Base-by-base conservation (phyloP, 2,888 invertebrate species). In the Mallateleia sp. region DNA sequence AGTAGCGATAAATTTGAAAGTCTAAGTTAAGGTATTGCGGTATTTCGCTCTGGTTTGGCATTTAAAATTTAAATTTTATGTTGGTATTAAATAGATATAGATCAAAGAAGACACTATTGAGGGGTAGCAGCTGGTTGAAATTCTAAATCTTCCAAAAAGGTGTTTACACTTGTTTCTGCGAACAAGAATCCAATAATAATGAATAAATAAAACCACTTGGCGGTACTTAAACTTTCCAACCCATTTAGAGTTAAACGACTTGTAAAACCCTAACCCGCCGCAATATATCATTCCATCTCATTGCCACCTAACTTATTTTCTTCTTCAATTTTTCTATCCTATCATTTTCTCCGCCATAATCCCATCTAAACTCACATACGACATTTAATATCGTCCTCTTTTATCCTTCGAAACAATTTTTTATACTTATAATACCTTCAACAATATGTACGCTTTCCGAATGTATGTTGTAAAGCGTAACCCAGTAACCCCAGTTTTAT, bases 401-500 rank as follows among this genome's bases (percentile, higher is more conserved):
- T 11, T 9, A 7, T 47, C 14, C 28, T 45, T 20, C n/a, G n/a
- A 8, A 25, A 28, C 52, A 34, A 20, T 22, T 47, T 22, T 62
- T 62, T 20, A 34, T 60, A 3, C 14, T 60, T 38, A 60, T 60
- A 20, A 38, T 34, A 62, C 38, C 28, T 42, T 15, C 15, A 24
- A 32, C 38, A 62, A 62, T 15, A n/a, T 20, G 60, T n/a, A 18
- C 34, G 34, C 20, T n/a, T 34, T 7, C 7, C 6, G 32, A n/a
- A 18, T 18, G 32, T 20, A 66, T 15, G 25, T 18, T 34, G 11
- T 15, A 18, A 45, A 11, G 38, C 8, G 24, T 45, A 74, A 22
- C 67, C 74, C 50, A 66, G 32, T 78, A 66, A 84, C 78, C 77
- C 28, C 38, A 24, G 45, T 52, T 75, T 66, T 72, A 72, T 42